Conservation (phyloP, 35 echinoderm and acorn worm genomes). For the Strongylocentrotus purpuratus region DNA sequence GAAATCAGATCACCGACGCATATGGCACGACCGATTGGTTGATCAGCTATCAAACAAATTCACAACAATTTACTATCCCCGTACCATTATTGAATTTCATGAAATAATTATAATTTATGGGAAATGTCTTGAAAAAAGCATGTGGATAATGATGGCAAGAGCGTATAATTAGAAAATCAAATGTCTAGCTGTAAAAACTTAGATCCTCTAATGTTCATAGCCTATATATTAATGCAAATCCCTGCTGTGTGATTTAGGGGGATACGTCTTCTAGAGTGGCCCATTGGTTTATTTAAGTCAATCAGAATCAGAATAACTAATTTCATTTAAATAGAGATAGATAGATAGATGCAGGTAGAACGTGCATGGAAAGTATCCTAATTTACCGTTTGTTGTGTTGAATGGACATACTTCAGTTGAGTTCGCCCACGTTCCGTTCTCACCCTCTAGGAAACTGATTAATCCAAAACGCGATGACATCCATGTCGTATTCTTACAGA, state of each 20-base stretch:
- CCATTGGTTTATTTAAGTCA: too few relatives aligned
- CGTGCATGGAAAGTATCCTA: neutral
- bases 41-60: neutral
- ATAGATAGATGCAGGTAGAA: neutral
- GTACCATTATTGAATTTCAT: neutral
- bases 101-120: too few relatives aligned
- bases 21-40: neutral
- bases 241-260: too few relatives aligned
- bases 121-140: too few relatives aligned
- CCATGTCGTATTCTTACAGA: neutral
- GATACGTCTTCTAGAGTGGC: too few relatives aligned
- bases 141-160: too few relatives aligned
- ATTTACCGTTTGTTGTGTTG: neutral
- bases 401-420: neutral
- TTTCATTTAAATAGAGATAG: neutral
- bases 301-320: too few relatives aligned
- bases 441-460: neutral
- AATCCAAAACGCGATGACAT: neutral
- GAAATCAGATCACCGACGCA: neutral
- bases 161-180: too few relatives aligned
- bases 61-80: neutral
- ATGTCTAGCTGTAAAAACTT: too few relatives aligned
- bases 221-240: too few relatives aligned
- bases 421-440: neutral
- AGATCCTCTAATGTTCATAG: too few relatives aligned